phyloP scores from a whole-genome alignment of 2,888 invertebrate species.

The Hypolimnas misippus region DNA sequence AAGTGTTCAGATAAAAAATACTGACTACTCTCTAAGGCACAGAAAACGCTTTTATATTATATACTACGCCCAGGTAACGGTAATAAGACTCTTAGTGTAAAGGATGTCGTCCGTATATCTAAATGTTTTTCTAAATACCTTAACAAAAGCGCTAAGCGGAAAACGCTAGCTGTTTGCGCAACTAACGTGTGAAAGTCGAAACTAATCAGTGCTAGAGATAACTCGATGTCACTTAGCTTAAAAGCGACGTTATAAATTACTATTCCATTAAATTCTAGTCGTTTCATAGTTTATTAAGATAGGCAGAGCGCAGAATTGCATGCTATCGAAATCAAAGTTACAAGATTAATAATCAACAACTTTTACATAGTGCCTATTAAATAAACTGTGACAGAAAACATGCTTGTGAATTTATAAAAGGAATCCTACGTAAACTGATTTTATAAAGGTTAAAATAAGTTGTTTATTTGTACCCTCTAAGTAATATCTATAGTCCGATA shows the following conservation, averaged over 20 bases:
- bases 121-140: constrained; percentile 9
- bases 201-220: constrained; percentile 59
- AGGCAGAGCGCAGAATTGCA: constrained; percentile 31
- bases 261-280: constrained; percentile 44
- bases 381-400: too few species aligned
- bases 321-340: constrained; percentile 2
- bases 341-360: not conserved
- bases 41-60: too few species aligned
- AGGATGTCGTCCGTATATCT: not conserved
- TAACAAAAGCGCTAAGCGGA: constrained; percentile 11
- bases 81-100: not conserved
- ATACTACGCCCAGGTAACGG: too few species aligned
- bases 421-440: too few species aligned
- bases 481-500: too few species aligned
- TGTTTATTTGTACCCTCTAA: too few species aligned
- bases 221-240: constrained; percentile 57
- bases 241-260: constrained; percentile 56
- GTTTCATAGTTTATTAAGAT: constrained; percentile 27
- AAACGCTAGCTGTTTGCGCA: constrained; percentile 20
- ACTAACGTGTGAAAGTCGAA: constrained; percentile 53
- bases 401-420: too few species aligned
- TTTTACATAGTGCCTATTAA: not conserved
- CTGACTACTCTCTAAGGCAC: too few species aligned
- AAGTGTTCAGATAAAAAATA: too few species aligned
- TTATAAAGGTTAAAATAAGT: too few species aligned